phyloP scores from a whole-genome alignment of 1,140 invertebrate species.

The Aphidius gifuensis region DNA sequence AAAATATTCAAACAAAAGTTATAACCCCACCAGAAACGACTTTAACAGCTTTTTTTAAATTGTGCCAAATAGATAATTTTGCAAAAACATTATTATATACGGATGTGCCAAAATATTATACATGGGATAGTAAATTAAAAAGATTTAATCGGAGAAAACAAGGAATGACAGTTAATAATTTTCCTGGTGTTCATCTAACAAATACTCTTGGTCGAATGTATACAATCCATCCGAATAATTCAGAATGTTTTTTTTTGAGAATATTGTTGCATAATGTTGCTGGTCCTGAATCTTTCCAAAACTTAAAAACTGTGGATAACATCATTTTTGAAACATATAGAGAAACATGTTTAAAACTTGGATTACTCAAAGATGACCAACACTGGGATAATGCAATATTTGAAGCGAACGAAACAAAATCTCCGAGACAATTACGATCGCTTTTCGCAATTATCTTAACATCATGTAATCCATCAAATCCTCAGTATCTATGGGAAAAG shows the following conservation, averaged over 20 bases:
- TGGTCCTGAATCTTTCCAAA: constrained; percentile 26
- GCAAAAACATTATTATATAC: constrained; percentile 44
- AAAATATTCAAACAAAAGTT: constrained; percentile 26
- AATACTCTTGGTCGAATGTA: constrained; percentile 37
- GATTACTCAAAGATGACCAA: constrained; percentile 46
- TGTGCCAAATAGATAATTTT: constrained; percentile 37
- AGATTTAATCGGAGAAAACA: constrained; percentile 35
- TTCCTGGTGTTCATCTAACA: constrained; percentile 18
- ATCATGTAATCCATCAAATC: constrained; percentile 3
- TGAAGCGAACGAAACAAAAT: constrained; percentile 37
- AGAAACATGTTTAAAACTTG: constrained; percentile 35
- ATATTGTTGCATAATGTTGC: constrained; percentile 37
- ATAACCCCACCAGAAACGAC: constrained; percentile 31
- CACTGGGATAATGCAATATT: constrained; percentile 42
- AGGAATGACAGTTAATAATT: constrained; percentile 34
- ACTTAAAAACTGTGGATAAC: constrained; percentile 21
- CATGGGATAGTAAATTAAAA: constrained; percentile 39
- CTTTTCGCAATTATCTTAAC: constrained; percentile 31
- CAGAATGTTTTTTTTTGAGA: constrained; percentile 36
- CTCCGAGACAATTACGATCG: constrained; percentile 34
- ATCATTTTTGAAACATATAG: constrained; percentile 19
- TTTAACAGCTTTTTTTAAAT: constrained; percentile 39
- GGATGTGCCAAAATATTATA: constrained; percentile 45
- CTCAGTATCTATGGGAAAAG: constrained; percentile 25
- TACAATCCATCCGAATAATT: constrained; percentile 40